Evolutionary conservation across 2,113 vertebrate species (phyloP), one percentile per base, ranked within the genome.

Genomic region (Calyptomena viridis): DNA sequence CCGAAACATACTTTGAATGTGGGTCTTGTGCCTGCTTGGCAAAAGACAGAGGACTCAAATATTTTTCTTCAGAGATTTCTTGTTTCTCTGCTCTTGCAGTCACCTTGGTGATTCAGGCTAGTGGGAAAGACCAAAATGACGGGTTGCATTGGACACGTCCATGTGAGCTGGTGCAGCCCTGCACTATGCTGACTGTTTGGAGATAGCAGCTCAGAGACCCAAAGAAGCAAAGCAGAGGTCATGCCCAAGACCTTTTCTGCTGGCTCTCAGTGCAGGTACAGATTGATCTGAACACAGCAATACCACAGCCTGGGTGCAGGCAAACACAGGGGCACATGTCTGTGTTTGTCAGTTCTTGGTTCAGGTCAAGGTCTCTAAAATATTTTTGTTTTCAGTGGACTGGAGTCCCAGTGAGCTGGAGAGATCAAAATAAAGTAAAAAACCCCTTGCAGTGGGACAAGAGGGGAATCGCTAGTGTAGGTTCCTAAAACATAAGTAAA

Each of bases 41-140:
- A n/a, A 59, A 73, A 59, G 49, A 44, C 14, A 37, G 58, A 42
- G 5, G n/a, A 28, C 20, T 40, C 0, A 0, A 24, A 4, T 9
- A 5, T 53, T 88, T 87, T 66, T 58, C 7, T 6, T 74, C 28
- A n/a, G 69, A 64, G 22, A 12, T 53, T 40, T 80, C 68, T 47
- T 22, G 21, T 75, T 16, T 19, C 66, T 79, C 23, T 76, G 58
- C 53, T 21, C 11, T 1, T 27, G 9, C 25, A 22, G 13, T 67
- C 67, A 23, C 20, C 15, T 63, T 1, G 0, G 30, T 39, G 35
- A 11, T 62, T 39, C 53, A n/a, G 37, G 16, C 33, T 42, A 22
- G 35, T 0, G 0, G 55, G 30, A 42, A 78, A 66, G 40, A 52
- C 13, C 23, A 44, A 31, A 62, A 44, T 17, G 28, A 72, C 50